Base-by-base conservation (phyloP, 2,888 invertebrate species). In the Himalopsyche kuldschensis region DNA sequence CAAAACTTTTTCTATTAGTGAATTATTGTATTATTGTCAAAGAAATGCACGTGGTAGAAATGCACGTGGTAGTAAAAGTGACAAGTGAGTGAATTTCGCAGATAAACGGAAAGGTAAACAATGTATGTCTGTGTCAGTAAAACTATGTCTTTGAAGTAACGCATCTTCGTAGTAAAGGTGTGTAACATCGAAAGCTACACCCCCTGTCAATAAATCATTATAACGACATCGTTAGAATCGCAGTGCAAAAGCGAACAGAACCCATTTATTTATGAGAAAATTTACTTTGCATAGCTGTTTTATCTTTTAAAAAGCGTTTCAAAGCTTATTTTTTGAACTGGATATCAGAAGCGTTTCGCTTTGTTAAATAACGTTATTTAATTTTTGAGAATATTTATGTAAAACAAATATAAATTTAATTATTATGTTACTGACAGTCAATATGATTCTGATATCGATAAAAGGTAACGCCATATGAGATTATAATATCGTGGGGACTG, bases 171-270 rank as follows among this genome's bases (percentile, higher is more conserved):
- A 69, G 69, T 15, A 69, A 69, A 69, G 82, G 77, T 48, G 79
- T 81, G 79, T 76, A 77, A 48, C 27, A 78, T 63, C 63, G 24
- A 69, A 69, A 63, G 55, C 55, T 55, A 75, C 30, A 63, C 75
- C 79, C 79, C 20, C 30, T 78, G 81, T 84, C 79, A 82, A 84
- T 85, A 85, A 85, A 85, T 85, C 85, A 85, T 85, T 80, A 81
- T 82, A 85, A 85, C 82, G 84, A 84, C 85, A 80, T 85, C 84
- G 82, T 85, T 84, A 69, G 69, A 69, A 69, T 24, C 69, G 69
- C 30, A 69, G 69, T 69, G 69, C 27, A 69, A 30, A 69, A 69
- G 27, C 69, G 30, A 69, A 69, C 69, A 69, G 69, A 69, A 69
- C 69, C 69, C 24, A 69, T 69, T 69, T 69, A 69, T 69, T 24